Evolutionary conservation across 2,888 invertebrate species (phyloP), one percentile per base, ranked within the genome.

Genomic region (Scaptodrosophila latifasciaeformis): DNA sequence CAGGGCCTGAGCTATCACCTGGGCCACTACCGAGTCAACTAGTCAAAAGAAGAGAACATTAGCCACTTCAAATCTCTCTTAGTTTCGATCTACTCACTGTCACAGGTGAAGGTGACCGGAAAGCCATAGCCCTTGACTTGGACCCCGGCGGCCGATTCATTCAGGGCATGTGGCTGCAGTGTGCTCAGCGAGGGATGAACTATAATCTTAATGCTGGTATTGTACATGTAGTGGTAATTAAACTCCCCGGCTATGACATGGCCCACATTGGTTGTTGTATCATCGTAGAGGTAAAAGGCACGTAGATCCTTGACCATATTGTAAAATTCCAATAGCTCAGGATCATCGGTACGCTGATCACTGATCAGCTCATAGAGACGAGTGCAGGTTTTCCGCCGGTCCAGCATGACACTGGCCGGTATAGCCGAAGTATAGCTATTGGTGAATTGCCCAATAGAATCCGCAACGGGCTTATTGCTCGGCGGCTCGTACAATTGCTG

Each of bases 21-120:
- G 94, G 72, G 95, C 95, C 53, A 95, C 92, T 42, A 92, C 93
- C 47, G 94, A 93, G 75, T 92, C 93, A 64, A 96, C 96, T 96
- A 88, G 54, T n/a, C n/a, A n/a, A n/a, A 91, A 88, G 54, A 3
- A 12, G 4, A 39, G 12, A 44, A 43, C 2, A 18, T 24, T 35
- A 17, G 13, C 35, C 5, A 21, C 18, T 40, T 12, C 2, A 10
- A 40, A 40, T 40, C 19, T 13, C n/a, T 17, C 17, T 47, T 7
- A 21, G 24, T 15, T 45, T 31, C n/a, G 2, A 37, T n/a, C 43
- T 37, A 70, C 80, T 75, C 87, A 96, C 96, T 94, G 87, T 97
- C 96, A 82, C 96, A 96, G 30, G 96, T 97, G 85, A 98, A 97
- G 9, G 91, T 91, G 70, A 96, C 91, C 5, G 96, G 94, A 84